phyloP scores from a whole-genome alignment of 2,113 vertebrate species.

The Ia io region DNA sequence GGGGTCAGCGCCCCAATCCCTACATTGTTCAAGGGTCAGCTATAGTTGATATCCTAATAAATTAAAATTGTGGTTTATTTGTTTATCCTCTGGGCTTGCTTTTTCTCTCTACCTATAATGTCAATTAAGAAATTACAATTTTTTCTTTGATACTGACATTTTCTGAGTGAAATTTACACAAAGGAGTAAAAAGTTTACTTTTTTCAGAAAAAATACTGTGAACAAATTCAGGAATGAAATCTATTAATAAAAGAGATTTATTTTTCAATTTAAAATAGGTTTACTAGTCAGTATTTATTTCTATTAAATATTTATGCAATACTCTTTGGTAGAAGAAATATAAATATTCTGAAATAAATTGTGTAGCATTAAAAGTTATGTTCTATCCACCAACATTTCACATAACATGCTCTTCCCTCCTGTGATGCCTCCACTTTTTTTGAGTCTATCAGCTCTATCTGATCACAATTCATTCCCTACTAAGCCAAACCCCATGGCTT shows the following conservation, averaged over 20 bases:
- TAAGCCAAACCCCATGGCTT: not conserved
- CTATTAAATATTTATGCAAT: not conserved
- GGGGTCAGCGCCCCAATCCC: not conserved
- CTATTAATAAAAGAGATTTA: not conserved
- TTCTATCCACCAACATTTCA: not conserved
- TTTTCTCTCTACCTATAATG: not conserved
- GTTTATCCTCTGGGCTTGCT: not conserved
- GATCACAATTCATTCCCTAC: not conserved
- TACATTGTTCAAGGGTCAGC: not conserved
- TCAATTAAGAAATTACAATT: not conserved
- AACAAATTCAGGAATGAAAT: not conserved
- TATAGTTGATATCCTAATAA: not conserved
- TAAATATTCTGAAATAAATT: not conserved
- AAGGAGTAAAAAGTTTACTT: not conserved
- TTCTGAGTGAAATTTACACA: slow-evolving; percentile 31
- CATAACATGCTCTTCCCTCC: not conserved
- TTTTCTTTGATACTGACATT: not conserved
- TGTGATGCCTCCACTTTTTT: not conserved
- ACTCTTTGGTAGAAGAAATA: not conserved
- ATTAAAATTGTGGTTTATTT: not conserved
- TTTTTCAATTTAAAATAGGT: not conserved
- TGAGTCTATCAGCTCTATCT: not conserved
- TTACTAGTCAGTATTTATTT: not conserved
- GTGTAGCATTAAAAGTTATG: not conserved
- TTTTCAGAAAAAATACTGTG: not conserved